Base-by-base conservation (phyloP, 2,888 invertebrate species). In the Meiosimyza decipiens region DNA sequence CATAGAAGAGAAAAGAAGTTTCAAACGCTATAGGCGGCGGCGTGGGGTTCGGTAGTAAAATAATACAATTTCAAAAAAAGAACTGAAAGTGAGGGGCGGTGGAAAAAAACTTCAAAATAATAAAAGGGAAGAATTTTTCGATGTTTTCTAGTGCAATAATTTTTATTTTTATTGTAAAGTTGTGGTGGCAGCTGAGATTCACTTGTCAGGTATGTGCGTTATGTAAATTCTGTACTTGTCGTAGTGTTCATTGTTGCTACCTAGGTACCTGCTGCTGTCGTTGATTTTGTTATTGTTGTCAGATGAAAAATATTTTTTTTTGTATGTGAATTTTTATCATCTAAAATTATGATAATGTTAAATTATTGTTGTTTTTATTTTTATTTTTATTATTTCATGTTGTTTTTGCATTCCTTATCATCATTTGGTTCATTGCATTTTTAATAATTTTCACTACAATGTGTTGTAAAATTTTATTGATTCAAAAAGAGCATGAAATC, bases 291-390 rank as follows among this genome's bases (percentile, higher is more conserved):
- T 55, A 22, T 55, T 55, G 55, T 55, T 55, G 55, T n/a, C 3
- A n/a, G 6, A 3, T 40, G 40, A 40, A 40, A 40, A 40, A 40
- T 40, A 40, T 40, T 40, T 55, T 55, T 52, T 5, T 52, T 15
- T 52, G 52, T 1, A n/a, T 52, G 52, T 52, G 11, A 3, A 22
- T 55, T n/a, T 16, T 55, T 55, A 22, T 18, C n/a, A 15, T 55
- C 4, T 16, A 59, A 59, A 16, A 59, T 59, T 22, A 59, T 59
- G 22, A 59, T 59, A 28, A 59, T 59, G 28, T 16, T 11, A 59
- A 59, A 59, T 59, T 22, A 59, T 59, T 22, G 59, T 59, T 59
- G 22, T 59, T 28, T 6, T 59, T 59, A n/a, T 55, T 55, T 11
- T 12, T 40, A 40, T 40, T 6, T 3, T 40, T 3, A 7, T 40